Evolutionary conservation across 1,140 invertebrate species (phyloP).

Genomic region (Heliconius hewitsoni): DNA sequence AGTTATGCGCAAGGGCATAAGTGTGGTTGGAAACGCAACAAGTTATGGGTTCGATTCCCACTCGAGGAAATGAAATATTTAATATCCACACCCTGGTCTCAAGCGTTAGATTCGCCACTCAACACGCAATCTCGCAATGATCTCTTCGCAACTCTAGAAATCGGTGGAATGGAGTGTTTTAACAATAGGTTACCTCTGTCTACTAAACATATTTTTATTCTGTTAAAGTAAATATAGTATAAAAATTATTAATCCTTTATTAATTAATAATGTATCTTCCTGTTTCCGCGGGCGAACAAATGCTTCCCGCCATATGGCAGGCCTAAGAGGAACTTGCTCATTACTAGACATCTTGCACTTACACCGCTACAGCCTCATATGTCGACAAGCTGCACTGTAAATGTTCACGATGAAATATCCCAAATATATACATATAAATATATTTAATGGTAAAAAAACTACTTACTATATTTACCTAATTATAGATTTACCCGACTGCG

Average conservation of each 20-base stretch:
- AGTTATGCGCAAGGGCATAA: too few species aligned
- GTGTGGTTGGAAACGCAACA: too few species aligned
- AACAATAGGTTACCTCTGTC: too few species aligned
- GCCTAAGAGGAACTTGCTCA: slow-evolving; percentile 33
- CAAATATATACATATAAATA: background rate
- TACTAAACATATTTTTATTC: background rate
- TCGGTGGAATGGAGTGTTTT: too few species aligned
- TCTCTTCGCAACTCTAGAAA: too few species aligned
- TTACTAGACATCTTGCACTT: slow-evolving; percentile 36
- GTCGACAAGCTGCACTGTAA: slow-evolving; percentile 5
- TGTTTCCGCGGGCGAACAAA: slow-evolving; percentile 33
- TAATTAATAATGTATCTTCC: slow-evolving; percentile 28
- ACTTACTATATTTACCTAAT: too few species aligned
- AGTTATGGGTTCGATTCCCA: too few species aligned
- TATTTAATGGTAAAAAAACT: background rate
- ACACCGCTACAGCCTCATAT: slow-evolving; percentile 6
- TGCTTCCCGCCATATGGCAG: slow-evolving; percentile 36
- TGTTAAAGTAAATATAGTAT: background rate
- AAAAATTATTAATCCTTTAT: background rate
- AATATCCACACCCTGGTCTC: too few species aligned
- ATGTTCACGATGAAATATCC: background rate
- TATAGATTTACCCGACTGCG: too few species aligned
- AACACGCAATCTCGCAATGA: too few species aligned
- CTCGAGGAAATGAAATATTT: too few species aligned
- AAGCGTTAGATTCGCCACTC: too few species aligned